Base-by-base conservation (phyloP, 2,797 vertebrate genomes). In the Aldrovandia affinis region DNA sequence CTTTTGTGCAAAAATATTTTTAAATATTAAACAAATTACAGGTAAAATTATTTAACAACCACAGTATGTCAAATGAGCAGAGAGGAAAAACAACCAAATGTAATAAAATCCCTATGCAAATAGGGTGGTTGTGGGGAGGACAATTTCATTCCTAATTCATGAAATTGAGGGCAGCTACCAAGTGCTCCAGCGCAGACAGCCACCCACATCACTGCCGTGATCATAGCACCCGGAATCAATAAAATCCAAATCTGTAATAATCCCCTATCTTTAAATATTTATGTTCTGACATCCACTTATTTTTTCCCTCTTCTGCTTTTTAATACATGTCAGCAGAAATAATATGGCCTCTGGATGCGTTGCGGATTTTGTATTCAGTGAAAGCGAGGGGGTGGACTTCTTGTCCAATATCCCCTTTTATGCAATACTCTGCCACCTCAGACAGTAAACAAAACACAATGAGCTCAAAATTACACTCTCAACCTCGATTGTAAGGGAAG, bases 281-380 rank as follows among this genome's bases (percentile, higher is more conserved):
- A 93, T 93, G 87, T 85, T 65, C 83, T 82, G 59, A 59, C 25
- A 78, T 44, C 84, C 85, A 73, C 86, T 87, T 88, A 86, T 84
- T 83, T 83, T 68, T 81, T 33, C 77, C 86, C 73, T 20, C 36
- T 30, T 25, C 73, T 50, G 50, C 20, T 12, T 73, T 89, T 89
- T 93, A 89, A 89, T 89, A 90, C 91, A 89, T 89, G 90, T 91
- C 92, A 92, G 89, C 90, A 91, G 86, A 90, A 90, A 90, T 83
- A 36, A 92, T 91, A 87, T 88, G 88, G 85, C 87, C 86, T 82
- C 73, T 63, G 82, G 84, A 88, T 82, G 85, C 83, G 81, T 22
- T 84, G 81, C 65, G 81, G 78, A 77, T 80, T 39, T 84, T 86
- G 81, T 22, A 84, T 91, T 88, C 86, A 78, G 82, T 83, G 86